Evolutionary conservation across 2,888 invertebrate species (phyloP), one percentile per base, ranked within the genome.

Genomic region (Ischnus inquisitorius): DNA sequence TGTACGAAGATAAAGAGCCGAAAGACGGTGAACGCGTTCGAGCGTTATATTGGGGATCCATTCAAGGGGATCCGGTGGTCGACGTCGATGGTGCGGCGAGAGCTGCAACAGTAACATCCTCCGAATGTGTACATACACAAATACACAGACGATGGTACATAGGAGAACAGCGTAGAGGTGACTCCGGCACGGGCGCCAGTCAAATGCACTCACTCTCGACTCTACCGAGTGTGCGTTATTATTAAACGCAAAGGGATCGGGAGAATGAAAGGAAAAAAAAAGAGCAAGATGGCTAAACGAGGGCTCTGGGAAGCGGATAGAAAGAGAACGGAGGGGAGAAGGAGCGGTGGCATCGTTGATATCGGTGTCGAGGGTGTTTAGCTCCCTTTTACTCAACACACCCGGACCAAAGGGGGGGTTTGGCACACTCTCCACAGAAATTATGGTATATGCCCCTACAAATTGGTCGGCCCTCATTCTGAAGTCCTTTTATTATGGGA

Each of bases 1-100:
- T 67, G 60, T 54, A 64, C 34, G 51, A 54, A 51, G 62, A 67
- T 75, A 84, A 80, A 84, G 83, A 67, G 60, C 60, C 41, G 46
- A 71, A 75, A 79, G 75, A 78, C 75, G 88, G 34, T 86, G 88
- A 87, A 89, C 82, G 88, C 90, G 87, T 83, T 86, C 88, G 88
- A 90, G 90, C 90, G 89, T 91, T 91, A 91, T 91, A 91, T 90
- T 84, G 81, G 88, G 89, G 88, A 85, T 87, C 87, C 87, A 91
- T 92, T 91, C 71, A 83, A 68, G 72, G 79, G 81, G 72, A 76
- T 79, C 28, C 46, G 54, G 68, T 69, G 67, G 75, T 51, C 64
- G 82, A 65, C 57, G 34, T 69, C 54, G 79, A 82, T 71, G 80
- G 65, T 79, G 72, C 25, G 74, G 62, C 51, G 60, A 82, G 54